Percentiles rank a stretch among this genome's conserved stretches.
Evolutionary conservation across 2,113 vertebrate species (phyloP).

Genomic region (Seriola dumerili): DNA sequence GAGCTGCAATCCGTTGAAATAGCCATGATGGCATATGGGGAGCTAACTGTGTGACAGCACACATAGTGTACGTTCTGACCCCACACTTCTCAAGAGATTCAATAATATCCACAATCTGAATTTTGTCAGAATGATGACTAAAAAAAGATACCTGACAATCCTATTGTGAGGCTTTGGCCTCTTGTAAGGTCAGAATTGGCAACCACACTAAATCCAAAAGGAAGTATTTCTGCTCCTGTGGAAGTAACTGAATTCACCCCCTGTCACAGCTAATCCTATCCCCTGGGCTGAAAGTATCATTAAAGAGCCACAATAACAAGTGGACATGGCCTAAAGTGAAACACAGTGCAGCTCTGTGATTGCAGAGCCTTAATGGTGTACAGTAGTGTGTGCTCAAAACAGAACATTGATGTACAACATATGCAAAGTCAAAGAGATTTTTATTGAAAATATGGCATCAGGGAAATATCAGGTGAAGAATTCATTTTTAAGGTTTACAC

Average conservation of each 20-base stretch:
- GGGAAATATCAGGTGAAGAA: slow-evolving; percentile 7
- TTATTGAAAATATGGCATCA: background rate
- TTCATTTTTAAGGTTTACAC: slow-evolving; percentile 25
- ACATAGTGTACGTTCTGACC: background rate
- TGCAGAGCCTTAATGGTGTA: slow-evolving; percentile 12
- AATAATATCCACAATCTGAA: background rate
- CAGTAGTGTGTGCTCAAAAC: slow-evolving; percentile 22
- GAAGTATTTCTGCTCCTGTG: slow-evolving; percentile 39
- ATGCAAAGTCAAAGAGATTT: slow-evolving; percentile 2
- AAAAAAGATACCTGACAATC: slow-evolving; percentile 14
- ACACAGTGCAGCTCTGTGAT: slow-evolving; percentile 38
- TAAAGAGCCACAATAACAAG: slow-evolving; percentile 64
- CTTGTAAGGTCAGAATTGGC: slow-evolving; percentile 28
- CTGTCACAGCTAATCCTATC: slow-evolving; percentile 51
- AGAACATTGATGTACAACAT: background rate
- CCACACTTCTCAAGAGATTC: background rate
- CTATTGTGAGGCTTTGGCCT: slow-evolving; percentile 18
- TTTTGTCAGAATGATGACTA: slow-evolving; percentile 5
- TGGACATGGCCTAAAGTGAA: slow-evolving; percentile 44
- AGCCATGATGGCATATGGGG: background rate
- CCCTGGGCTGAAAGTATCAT: slow-evolving; percentile 54
- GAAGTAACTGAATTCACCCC: slow-evolving; percentile 63
- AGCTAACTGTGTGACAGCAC: background rate
- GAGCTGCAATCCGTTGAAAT: background rate
- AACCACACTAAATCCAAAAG: slow-evolving; percentile 16